These are phyloP conservation scores for Leptopilina syphax DNA, from an alignment of 2,888 invertebrate genomes.

Conservation along the genomic window DNA sequence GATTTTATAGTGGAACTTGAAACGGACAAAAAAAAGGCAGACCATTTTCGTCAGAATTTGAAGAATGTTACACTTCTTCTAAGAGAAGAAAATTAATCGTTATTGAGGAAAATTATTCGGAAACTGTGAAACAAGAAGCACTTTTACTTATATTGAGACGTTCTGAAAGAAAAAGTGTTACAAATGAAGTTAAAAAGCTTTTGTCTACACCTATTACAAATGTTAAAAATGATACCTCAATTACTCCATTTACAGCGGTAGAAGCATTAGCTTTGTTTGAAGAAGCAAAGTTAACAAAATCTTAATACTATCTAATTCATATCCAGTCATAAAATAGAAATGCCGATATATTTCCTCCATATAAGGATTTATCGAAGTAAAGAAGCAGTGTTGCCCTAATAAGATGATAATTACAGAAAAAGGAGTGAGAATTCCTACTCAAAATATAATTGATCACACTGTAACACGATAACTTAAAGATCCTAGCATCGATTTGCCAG, in stretches of 20 bases:
- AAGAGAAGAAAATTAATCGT: not conserved
- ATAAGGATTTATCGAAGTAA: not conserved
- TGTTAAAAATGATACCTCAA: not conserved
- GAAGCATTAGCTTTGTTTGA: not conserved
- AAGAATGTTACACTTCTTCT: not conserved
- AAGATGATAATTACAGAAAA: not conserved
- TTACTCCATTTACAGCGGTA: not conserved
- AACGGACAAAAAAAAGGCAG: not conserved
- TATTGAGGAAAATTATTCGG: conserved; percentile 7
- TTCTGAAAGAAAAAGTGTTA: not conserved
- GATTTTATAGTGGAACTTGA: not conserved
- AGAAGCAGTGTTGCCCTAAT: not conserved
- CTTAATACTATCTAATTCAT: not conserved
- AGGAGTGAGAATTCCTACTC: not conserved
- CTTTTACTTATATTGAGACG: not conserved
- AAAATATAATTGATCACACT: conserved; percentile 4
- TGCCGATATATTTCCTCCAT: not conserved
- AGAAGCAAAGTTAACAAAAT: not conserved
- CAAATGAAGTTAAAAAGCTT: not conserved
- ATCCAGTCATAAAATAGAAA: not conserved
- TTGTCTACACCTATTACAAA: not conserved
- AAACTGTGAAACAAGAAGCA: not conserved
- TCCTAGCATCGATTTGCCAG: no score
- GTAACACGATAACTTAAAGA: not conserved
- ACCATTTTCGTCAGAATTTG: not conserved